These are phyloP conservation scores for Thymallus thymallus DNA, from an alignment of 2,113 vertebrate genomes.

Conservation along the genomic window DNA sequence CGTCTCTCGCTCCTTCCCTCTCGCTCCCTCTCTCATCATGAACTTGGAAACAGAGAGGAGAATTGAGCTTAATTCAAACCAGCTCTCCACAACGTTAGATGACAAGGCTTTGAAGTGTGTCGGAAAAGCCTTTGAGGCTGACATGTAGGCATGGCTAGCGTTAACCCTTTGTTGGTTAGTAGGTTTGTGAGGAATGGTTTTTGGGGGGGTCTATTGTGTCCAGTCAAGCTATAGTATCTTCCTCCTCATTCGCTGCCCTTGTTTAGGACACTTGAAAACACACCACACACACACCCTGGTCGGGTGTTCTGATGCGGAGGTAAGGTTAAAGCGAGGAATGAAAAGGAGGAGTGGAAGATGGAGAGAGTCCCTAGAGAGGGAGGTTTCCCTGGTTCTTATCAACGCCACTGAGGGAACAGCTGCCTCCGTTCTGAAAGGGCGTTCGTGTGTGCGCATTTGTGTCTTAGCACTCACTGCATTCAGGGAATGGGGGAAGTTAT, in stretches of 20 bases:
- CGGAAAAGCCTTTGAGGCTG: constrained; percentile 73
- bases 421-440: not conserved
- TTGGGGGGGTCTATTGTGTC: no score
- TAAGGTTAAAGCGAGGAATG: not conserved
- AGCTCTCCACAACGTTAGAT: constrained; percentile 78
- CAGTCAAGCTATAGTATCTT: not conserved
- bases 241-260: not conserved
- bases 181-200: not conserved
- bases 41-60: constrained; percentile 83
- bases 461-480: not conserved
- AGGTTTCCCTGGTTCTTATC: constrained; percentile 35
- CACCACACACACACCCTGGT: not conserved
- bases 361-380: constrained; percentile 25
- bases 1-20: constrained; percentile 57
- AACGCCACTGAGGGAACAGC: constrained; percentile 9
- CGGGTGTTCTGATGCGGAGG: not conserved
- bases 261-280: not conserved
- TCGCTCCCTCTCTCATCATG: constrained; percentile 72
- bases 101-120: constrained; percentile 88
- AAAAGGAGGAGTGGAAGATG: constrained; percentile 33
- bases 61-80: constrained; percentile 91
- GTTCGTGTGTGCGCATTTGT: constrained; percentile 3
- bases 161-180: constrained; percentile 66
- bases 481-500: not conserved
- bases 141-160: constrained; percentile 51